Base-by-base conservation (phyloP, 2,113 vertebrate species). In the Scomber japonicus region DNA sequence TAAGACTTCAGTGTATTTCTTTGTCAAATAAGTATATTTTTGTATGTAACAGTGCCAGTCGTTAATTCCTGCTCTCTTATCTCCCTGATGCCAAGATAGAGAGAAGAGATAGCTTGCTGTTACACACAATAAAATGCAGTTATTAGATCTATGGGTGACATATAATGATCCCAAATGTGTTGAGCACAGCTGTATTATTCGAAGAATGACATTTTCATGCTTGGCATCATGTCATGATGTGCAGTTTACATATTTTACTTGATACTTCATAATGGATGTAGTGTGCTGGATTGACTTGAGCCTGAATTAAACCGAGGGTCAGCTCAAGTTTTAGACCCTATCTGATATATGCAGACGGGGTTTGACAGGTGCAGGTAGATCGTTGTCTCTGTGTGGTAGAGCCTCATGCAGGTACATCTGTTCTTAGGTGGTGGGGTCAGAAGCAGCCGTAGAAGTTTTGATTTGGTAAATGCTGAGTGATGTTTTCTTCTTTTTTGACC, bases 241-340 rank as follows among this genome's bases (percentile, higher is more conserved):
- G 3, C n/a, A 35, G 83, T 88, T 91, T 88, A 89, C 82, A 89
- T 89, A 86, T 85, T 89, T 90, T 3, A n/a, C 55, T 12, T 5
- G 19, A 15, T 45, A 8, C 44, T 54, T 71, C 46, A 78, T 74
- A 62, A 75, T 75, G 71, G 68, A n/a, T 62, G 40, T 3, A 54
- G 27, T 72, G 46, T 72, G 13, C 40, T n/a, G 53, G 48, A 19
- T 68, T 46, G 48, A 63, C 59, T 51, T 30, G 21, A 45, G 13
- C 44, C 61, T 6, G 17, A 73, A 45, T 75, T 61, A 75, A 84
- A 78, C 11, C 31, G 7, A 14, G 68, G 72, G 56, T 80, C 75
- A 77, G 31, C 40, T 71, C 14, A 49, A 53, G 48, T 54, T 69
- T 66, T 73, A 11, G 65, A 21, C 45, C 27, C 35, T 4, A 27